Base-by-base conservation (phyloP, 1,140 invertebrate genomes). In the Lepidurus apus region DNA sequence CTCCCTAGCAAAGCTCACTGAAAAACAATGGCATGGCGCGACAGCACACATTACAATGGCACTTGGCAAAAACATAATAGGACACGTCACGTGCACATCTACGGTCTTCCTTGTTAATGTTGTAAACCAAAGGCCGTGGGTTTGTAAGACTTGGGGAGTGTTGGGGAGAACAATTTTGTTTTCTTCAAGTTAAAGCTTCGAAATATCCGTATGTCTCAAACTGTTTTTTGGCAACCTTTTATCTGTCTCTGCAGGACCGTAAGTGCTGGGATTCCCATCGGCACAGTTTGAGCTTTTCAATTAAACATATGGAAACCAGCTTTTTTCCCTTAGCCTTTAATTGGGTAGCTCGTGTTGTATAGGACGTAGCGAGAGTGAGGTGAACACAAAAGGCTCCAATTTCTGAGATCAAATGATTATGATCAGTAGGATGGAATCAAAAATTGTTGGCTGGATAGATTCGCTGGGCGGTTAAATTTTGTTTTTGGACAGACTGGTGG, bases 21-120 rank as follows among this genome's bases (percentile, higher is more conserved):
- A 65, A 65, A 65, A 65, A 65, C 53, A 17, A 65, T 65, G 7
- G 53, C 53, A 65, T 65, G 53, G 53, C 53, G 53, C 53, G 53
- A 65, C 53, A 65, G 53, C 13, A 65, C 53, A 65, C 53, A 65
- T 21, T 65, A 65, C 53, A 65, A 65, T 65, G 53, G 53, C 53
- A 65, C 53, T 65, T 65, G 53, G 53, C 53, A 65, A 65, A 65
- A 65, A 65, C 2, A 34, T 2, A 34, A 65, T 13, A 65, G 21
- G 7, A 65, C 53, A 65, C 17, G 8, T 65, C 53, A 65, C 13
- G 53, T 65, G 53, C 53, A 65, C 8, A 65, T 11, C 53, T 65
- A 65, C 53, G 53, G 53, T n/a, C 53, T 65, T 65, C 10, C 21
- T 65, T 11, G 53, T 8, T 9, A 21, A 13, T 65, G 17, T 65